Evolutionary conservation across 2,113 vertebrate species (phyloP), one percentile per base, ranked within the genome.

Genomic region (Melanerpes formicivorus): DNA sequence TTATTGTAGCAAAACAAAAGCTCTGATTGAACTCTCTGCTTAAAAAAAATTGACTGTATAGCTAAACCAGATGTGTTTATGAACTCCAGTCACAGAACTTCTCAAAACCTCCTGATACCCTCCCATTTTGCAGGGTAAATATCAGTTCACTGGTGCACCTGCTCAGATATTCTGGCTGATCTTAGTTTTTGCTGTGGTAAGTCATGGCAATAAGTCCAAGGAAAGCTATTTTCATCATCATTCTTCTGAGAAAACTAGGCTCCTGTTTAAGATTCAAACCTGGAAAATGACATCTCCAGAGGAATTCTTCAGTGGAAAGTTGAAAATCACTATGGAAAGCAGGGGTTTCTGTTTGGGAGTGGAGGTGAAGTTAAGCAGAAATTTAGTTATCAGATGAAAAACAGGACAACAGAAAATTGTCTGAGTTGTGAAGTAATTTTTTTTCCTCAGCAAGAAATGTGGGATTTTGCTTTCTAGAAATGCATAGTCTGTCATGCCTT

Each of bases 81-180:
- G 6, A 87, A 26, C 19, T 78, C 29, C 10, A 30, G 0, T 7
- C 37, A 74, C 14, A 16, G 17, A 67, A 63, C 10, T 77, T 84
- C 30, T 84, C 34, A 77, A 90, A 82, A 48, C 11, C 9, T 84
- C 14, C 70, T 7, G 0, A 30, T 46, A 46, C 2, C 6, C 3
- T 62, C 25, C 13, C 0, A 0, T 64, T 66, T 60, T 63, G 14
- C 11, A 59, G 11, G 2, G 3, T 3, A 0, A 32, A 37, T 16
- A 74, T 11, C 16, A 87, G 26, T 30, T 40, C 11, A 44, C 1
- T 77, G 52, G 9, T 69, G 14, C 4, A 59, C 3, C 21, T 59
- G 5, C 44, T 87, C 21, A 48, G 32, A 52, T 70, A 82, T 87
- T 73, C 14, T 50, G n/a, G 19, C 6, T 50, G 9, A 55, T 66